A percentile compares a stretch with the other conserved stretches of the same genome.
These are phyloP conservation scores for Enteromius fasciolatus DNA, from an alignment of 2,797 vertebrate genomes.

Conservation along the genomic window DNA sequence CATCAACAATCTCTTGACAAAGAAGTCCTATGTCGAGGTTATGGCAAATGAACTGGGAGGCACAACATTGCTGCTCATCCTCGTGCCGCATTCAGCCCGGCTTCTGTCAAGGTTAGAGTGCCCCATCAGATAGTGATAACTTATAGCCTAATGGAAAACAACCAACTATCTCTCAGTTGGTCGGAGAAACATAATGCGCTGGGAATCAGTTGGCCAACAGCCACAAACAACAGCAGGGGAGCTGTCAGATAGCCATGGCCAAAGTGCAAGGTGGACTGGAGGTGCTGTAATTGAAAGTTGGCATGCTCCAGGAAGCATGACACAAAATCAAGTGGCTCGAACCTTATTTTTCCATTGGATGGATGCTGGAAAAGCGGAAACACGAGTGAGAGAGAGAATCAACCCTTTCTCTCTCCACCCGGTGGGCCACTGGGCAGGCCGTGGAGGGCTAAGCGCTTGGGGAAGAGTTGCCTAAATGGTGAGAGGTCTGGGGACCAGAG, in stretches of 20 bases:
- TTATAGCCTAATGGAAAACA: conserved; percentile 63
- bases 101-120: conserved; percentile 49
- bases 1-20: conserved; percentile 19
- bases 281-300: conserved; percentile 83
- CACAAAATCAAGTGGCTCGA: conserved; percentile 68
- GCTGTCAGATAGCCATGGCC: conserved; percentile 67
- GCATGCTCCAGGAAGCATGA: conserved; percentile 81
- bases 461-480: conserved; percentile 56
- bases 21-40: conserved; percentile 28
- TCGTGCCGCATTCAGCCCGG: conserved; percentile 35
- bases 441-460: conserved; percentile 40
- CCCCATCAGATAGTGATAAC: conserved; percentile 59
- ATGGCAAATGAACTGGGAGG: conserved; percentile 6
- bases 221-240: conserved; percentile 67
- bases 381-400: conserved; percentile 35
- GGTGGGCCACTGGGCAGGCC: conserved; percentile 38
- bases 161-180: conserved; percentile 71
- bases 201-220: conserved; percentile 74
- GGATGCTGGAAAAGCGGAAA: conserved; percentile 63
- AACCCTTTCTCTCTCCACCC: conserved; percentile 25
- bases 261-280: conserved; percentile 71
- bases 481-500: conserved; percentile 65
- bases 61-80: conserved; percentile 47
- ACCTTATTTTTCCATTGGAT: conserved; percentile 58
- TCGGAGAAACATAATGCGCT: conserved; percentile 69